Percentiles rank a stretch among this genome's conserved stretches.
Evolutionary conservation across 1,140 invertebrate species (phyloP).

Genomic region (Luehdorfia chinensis): DNA sequence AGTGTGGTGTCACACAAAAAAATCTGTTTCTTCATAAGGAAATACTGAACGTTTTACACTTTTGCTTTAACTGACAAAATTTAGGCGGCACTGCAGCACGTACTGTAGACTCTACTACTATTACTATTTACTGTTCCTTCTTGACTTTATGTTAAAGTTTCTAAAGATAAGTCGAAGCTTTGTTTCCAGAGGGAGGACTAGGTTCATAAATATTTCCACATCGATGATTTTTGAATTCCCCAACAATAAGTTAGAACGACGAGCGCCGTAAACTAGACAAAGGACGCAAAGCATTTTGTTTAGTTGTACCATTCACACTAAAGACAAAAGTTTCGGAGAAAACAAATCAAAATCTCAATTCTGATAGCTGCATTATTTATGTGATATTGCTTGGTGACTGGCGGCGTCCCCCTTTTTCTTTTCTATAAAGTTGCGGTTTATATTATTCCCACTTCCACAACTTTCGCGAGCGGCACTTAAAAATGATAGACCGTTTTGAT

Average conservation of each 20-base stretch:
- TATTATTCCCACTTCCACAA: slow-evolving; percentile 46
- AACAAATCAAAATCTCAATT: slow-evolving; percentile 76
- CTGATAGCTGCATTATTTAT: slow-evolving; percentile 73
- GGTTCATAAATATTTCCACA: slow-evolving; percentile 17
- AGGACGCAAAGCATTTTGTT: slow-evolving; percentile 40
- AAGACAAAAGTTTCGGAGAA: slow-evolving; percentile 71
- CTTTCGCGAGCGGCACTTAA: slow-evolving; percentile 23
- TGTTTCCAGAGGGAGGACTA: slow-evolving; percentile 5
- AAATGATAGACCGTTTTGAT: slow-evolving; percentile 20
- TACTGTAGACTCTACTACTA: too few species aligned
- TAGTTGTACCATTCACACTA: slow-evolving; percentile 36
- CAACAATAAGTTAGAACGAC: slow-evolving; percentile 11
- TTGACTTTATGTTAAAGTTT: too few species aligned
- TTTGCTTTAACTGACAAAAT: too few species aligned
- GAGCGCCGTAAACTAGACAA: slow-evolving; percentile 19
- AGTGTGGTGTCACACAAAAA: too few species aligned
- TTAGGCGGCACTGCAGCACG: too few species aligned
- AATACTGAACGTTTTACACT: too few species aligned
- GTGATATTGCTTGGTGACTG: slow-evolving; percentile 65
- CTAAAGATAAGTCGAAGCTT: too few species aligned
- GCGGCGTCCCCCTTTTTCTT: slow-evolving; percentile 57
- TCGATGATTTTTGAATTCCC: slow-evolving; percentile 7
- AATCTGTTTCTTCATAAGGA: too few species aligned
- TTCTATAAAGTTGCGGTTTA: slow-evolving; percentile 46
- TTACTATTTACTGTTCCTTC: too few species aligned